These are phyloP conservation scores for Pterobdella sp. DNA, from an alignment of 2,888 invertebrate genomes.

Conservation along the genomic window DNA sequence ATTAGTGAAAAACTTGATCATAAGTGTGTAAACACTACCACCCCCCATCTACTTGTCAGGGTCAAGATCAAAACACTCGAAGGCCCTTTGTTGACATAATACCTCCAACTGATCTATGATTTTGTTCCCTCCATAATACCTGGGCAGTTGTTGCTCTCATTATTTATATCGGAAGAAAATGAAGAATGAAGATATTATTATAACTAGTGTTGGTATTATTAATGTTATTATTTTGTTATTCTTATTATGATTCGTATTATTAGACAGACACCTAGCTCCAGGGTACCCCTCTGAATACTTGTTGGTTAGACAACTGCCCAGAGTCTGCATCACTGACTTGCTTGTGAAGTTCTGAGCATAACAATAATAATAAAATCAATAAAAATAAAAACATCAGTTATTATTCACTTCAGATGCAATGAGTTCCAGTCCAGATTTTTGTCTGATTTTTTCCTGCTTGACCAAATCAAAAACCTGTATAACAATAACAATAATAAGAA, in stretches of 20 bases:
- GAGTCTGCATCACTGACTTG: constrained; percentile 53
- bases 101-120: constrained; percentile 85
- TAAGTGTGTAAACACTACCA: too few relatives aligned
- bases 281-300: constrained; percentile 60
- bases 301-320: constrained; percentile 56
- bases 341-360: constrained; percentile 52
- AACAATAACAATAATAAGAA: too few relatives aligned
- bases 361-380: constrained; percentile 3
- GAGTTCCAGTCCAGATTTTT: constrained; percentile 77
- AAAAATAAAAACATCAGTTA: background rate
- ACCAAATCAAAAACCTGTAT: too few relatives aligned
- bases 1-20: too few relatives aligned
- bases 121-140: constrained; percentile 96
- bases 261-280: constrained; percentile 50
- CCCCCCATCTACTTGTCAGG: constrained; percentile 58
- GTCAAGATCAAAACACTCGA: constrained; percentile 72
- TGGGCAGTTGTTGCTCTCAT: constrained; percentile 48
- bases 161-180: background rate
- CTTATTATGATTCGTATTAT: background rate
- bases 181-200: background rate
- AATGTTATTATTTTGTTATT: background rate
- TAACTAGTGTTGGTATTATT: background rate
- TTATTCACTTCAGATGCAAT: constrained; percentile 69
- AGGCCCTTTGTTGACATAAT: constrained; percentile 75
- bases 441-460: constrained; percentile 84